Percentiles rank a stretch among this genome's conserved stretches.
Conservation (phyloP, 2,888 invertebrate species). For the Flexamia atlantica region DNA sequence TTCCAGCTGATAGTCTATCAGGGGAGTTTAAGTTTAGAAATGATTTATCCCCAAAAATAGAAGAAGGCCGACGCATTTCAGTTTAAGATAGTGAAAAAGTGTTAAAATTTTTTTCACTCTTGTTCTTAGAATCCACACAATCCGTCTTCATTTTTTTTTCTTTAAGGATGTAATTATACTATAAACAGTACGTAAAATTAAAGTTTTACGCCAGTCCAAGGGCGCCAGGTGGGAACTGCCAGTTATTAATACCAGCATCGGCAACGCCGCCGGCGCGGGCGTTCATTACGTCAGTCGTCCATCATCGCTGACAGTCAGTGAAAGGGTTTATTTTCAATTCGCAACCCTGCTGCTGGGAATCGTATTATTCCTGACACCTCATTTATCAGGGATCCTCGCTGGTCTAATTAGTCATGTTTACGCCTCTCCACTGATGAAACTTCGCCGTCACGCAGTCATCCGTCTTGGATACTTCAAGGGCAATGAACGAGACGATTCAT, state of each 20-base stretch:
- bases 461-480: not conserved
- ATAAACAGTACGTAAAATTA: no score
- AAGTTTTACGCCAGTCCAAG: no score
- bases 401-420: conserved; percentile 31
- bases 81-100: no score
- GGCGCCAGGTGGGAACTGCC: conserved; percentile 16
- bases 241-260: not conserved
- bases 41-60: no score
- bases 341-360: conserved; percentile 28
- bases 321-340: conserved; percentile 52
- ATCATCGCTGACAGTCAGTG: conserved; percentile 39
- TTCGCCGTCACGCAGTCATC: not conserved
- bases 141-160: no score
- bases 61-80: no score
- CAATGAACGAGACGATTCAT: no score
- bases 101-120: no score
- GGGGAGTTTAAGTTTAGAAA: no score
- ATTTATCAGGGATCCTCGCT: conserved; percentile 42
- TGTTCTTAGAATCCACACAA: no score
- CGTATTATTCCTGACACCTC: conserved; percentile 45
- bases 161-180: no score
- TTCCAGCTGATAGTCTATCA: no score
- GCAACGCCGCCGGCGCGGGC: not conserved
- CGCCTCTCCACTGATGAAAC: conserved; percentile 23
- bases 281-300: conserved; percentile 36